These are phyloP conservation scores for Liopterus haemorrhoidalis DNA, from an alignment of 2,888 invertebrate genomes.

Conservation along the genomic window DNA sequence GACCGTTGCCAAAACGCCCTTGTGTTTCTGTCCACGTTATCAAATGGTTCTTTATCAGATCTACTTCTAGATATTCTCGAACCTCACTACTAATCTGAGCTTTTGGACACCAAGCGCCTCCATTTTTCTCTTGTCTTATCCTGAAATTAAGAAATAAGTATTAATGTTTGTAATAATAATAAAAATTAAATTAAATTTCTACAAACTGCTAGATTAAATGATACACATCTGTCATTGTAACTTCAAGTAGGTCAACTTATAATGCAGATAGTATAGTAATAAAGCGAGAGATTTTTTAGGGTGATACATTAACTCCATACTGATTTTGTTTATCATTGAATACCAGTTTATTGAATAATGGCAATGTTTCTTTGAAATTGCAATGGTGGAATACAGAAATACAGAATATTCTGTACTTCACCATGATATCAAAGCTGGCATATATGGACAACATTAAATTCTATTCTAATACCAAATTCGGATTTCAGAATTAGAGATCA, in stretches of 20 bases:
- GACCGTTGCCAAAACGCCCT: constrained; percentile 85
- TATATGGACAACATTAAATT: too few relatives aligned
- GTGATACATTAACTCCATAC: not conserved
- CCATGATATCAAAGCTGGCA: too few relatives aligned
- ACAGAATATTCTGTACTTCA: too few relatives aligned
- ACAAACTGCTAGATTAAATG: too few relatives aligned
- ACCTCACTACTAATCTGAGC: constrained; percentile 68
- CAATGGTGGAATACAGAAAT: too few relatives aligned
- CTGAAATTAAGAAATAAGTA: constrained; percentile 54
- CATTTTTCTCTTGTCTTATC: constrained; percentile 76
- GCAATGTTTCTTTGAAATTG: too few relatives aligned
- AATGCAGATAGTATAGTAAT: not conserved
- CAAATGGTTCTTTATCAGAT: constrained; percentile 67
- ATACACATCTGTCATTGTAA: constrained; percentile 1
- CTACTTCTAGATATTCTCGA: constrained; percentile 77
- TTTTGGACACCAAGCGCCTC: constrained; percentile 91
- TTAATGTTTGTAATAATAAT: not conserved
- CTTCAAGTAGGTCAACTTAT: not conserved
- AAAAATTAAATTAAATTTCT: too few relatives aligned
- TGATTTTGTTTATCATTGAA: not conserved
- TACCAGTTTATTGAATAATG: too few relatives aligned
- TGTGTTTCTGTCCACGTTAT: constrained; percentile 84
- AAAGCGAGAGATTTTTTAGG: not conserved
- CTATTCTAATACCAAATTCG: too few relatives aligned
- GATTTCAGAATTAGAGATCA: too few relatives aligned